Evolutionary conservation across 2,888 invertebrate genomes (phyloP), one percentile per base, ranked within the genome.

Genomic region (Melanotus villosus): DNA sequence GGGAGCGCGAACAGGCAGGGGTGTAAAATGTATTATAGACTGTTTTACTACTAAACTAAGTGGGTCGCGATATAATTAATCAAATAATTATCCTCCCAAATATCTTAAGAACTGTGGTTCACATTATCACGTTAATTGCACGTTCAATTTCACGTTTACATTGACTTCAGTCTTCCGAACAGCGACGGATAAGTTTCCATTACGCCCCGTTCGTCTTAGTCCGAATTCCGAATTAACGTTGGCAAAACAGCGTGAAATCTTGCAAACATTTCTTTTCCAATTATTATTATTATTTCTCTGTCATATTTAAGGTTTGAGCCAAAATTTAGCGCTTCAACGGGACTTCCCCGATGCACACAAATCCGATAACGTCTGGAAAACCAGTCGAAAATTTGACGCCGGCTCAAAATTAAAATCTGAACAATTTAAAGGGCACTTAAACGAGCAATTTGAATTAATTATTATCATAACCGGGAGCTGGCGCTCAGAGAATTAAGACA

Each of bases 1-100:
- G 65, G 69, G 65, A 45, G 65, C 59, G 69, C 65, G 26, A 47
- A 65, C 58, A 69, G 54, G 64, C 52, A 23, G 65, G 69, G 69
- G 68, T 68, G 68, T 63, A 68, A 64, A n/a, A 68, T 58, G 52
- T 63, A 26, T 62, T 56, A 64, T 41, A 14, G 50, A 56, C 56
- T 57, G 65, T 32, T 65, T 57, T 50, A 58, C 45, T 45, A 21
- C 41, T 18, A 41, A 43, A 18, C 26, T 12, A 43, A 56, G 34
- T 57, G 65, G 65, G 65, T 14, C 50, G 57, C 45, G 19, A 30
- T 65, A 45, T 59, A 59, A 65, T 65, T 65, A 65, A 65, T 65
- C 65, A 58, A 50, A 58, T 65, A 58, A 65, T 65, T 65, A 52
- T 65, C 58, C 41, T 65, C 38, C 41, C 34, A 50, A 62, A 62